These are phyloP conservation scores for Hemicordylus capensis DNA, from an alignment of 2,113 vertebrate species.

Conservation along the genomic window DNA sequence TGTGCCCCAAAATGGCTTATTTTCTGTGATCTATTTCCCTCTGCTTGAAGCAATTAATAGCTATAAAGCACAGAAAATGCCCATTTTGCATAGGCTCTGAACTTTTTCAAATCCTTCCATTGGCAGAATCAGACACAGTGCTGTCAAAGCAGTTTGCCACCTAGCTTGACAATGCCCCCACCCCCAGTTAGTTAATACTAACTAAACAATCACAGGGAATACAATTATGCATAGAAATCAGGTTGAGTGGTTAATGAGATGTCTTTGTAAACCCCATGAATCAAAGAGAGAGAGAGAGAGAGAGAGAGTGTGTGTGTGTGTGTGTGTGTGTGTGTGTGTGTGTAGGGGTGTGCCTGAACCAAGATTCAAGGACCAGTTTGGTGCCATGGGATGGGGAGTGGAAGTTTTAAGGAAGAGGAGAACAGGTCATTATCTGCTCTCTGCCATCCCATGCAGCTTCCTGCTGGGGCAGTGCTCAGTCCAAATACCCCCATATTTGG, in stretches of 20 bases:
- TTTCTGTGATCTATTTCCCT: neutral
- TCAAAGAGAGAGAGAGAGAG: neutral
- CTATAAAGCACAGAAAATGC: constrained; percentile 40
- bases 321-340: no score
- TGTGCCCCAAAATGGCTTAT: constrained; percentile 32
- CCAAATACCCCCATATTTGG: no score
- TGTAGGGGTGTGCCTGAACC: no score
- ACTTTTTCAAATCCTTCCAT: constrained; percentile 34
- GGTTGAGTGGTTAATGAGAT: neutral
- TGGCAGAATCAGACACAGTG: constrained; percentile 40
- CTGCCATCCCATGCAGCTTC: no score
- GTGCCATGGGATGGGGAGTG: no score
- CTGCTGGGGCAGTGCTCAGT: no score
- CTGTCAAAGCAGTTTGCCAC: constrained; percentile 26
- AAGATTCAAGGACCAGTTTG: no score
- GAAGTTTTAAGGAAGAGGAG: no score
- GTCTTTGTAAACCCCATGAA: neutral
- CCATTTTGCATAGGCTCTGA: constrained; percentile 35
- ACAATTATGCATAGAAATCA: constrained; percentile 22
- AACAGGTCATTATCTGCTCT: no score
- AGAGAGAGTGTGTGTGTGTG: no score
- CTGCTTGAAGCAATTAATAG: constrained; percentile 49
- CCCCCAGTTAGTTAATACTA: neutral
- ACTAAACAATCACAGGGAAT: constrained; percentile 49
- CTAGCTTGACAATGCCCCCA: neutral